Base-by-base conservation (phyloP, 1,140 invertebrate species). In the Drosophila kikkawai region DNA sequence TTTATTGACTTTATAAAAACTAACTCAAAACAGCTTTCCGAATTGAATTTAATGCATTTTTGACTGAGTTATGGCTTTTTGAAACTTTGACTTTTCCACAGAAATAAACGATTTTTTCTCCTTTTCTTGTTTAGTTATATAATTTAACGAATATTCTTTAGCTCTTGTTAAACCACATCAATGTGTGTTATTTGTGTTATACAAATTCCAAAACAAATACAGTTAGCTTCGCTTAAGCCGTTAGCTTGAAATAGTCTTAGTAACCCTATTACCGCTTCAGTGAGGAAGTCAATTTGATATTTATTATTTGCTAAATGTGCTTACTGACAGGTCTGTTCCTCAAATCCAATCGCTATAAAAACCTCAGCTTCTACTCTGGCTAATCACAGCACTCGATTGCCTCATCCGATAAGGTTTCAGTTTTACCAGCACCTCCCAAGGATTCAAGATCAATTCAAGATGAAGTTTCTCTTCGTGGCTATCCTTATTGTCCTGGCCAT, bases 381-480 rank as follows among this genome's bases (percentile, higher is more conserved):
- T 29, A 42, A 41, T 53, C 60, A 64, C 47, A 64, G 8, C 22
- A 53, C 26, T 37, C 13, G 15, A 48, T 44, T 3, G 9, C 15
- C 22, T 12, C n/a, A 15, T 1, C 12, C 12, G 2, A 63, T 5
- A 41, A 39, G 37, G 19, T 44, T 7, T n/a, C 44, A 15, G 0
- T 13, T 4, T 15, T 13, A 22, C 15, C 17, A 56, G 8, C 9
- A 4, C 3, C n/a, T 57, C 7, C 22, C 1, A 17, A 41, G 17
- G 8, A 17, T 36, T 8, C 7, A 7, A 44, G 1, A 1, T 11
- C 1, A 13, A 22, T 8, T 15, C 29, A 69, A 41, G 4, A 71
- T 71, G 63, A 71, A 68, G 42, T 68, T 17, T 26, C 63, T 57
- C 0, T 32, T 56, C 15, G 48, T 56, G 2, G 61, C 37, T 11